These are phyloP conservation scores for Dallia pectoralis DNA, from an alignment of 2,797 vertebrate genomes.

Conservation along the genomic window DNA sequence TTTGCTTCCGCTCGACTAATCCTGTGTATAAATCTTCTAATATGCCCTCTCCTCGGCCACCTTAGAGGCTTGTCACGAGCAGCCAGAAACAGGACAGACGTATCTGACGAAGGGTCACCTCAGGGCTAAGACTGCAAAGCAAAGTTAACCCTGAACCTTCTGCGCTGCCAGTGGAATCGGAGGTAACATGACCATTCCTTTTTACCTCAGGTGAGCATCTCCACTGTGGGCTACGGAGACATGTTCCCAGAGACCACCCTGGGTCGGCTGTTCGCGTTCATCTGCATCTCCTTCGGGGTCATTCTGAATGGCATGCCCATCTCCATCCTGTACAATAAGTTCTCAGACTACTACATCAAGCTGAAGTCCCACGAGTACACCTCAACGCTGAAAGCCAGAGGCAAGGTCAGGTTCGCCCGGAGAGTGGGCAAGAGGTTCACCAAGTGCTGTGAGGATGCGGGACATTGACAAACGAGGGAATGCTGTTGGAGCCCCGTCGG, in stretches of 20 bases:
- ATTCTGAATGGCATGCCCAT: slow-evolving; percentile 84
- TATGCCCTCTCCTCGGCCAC: background rate
- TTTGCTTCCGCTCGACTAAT: background rate
- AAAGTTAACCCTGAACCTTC: too few relatives aligned
- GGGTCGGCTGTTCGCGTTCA: slow-evolving; percentile 73
- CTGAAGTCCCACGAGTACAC: slow-evolving; percentile 74
- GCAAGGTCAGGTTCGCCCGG: slow-evolving; percentile 60
- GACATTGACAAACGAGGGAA: background rate
- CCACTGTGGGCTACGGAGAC: slow-evolving; percentile 80
- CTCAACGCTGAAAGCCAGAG: slow-evolving; percentile 50
- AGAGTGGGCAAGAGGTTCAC: slow-evolving; percentile 54
- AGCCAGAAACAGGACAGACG: background rate
- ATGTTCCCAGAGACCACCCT: slow-evolving; percentile 71
- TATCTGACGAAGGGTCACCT: background rate
- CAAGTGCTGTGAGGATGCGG: slow-evolving; percentile 41
- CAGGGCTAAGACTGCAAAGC: background rate
- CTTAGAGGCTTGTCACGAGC: background rate
- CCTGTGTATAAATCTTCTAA: background rate
- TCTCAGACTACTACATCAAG: slow-evolving; percentile 82
- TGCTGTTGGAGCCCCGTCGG: background rate
- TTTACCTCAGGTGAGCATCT: slow-evolving; percentile 76
- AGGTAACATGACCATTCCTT: background rate
- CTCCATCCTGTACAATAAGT: slow-evolving; percentile 82
- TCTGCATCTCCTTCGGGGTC: slow-evolving; percentile 80
- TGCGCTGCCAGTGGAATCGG: too few relatives aligned